phyloP scores from a whole-genome alignment of 1,140 invertebrate species.

The Formica selysi region DNA sequence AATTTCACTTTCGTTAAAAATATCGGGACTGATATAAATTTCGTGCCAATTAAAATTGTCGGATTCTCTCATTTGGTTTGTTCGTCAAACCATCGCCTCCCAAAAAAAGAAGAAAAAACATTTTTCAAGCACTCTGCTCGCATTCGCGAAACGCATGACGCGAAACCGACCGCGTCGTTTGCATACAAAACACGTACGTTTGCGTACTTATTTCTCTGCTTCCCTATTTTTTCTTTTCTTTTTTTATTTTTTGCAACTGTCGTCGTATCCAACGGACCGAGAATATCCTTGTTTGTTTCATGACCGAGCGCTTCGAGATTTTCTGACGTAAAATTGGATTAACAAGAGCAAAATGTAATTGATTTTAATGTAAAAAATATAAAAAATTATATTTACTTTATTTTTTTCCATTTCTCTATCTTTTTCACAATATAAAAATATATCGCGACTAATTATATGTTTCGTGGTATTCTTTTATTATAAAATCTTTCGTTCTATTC shows the following conservation, averaged over 20 bases:
- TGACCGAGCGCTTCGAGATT: neutral
- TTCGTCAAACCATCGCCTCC: neutral
- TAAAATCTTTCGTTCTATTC: neutral
- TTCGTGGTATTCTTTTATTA: neutral
- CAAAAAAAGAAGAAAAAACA: conserved; percentile 36
- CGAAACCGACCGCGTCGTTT: conserved; percentile 54
- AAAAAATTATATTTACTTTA: neutral
- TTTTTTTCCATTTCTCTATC: neutral
- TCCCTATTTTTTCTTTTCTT: neutral
- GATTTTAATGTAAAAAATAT: neutral
- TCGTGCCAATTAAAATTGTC: conserved; percentile 41
- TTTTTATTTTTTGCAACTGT: conserved; percentile 36
- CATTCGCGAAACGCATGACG: conserved; percentile 53
- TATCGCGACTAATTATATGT: neutral
- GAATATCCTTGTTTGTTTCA: conserved; percentile 17
- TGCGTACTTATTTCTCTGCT: conserved; percentile 10
- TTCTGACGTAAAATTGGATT: neutral
- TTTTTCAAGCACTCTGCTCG: conserved; percentile 15
- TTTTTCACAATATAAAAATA: neutral
- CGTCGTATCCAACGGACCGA: conserved; percentile 4
- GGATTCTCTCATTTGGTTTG: conserved; percentile 1
- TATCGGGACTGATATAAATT: conserved; percentile 23
- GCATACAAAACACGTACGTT: conserved; percentile 53
- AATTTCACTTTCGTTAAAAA: conserved; percentile 18
- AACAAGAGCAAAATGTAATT: neutral